Evolutionary conservation across 2,888 invertebrate species (phyloP), one percentile per base, ranked within the genome.

Genomic region (Spatulosminthurus flaviceps): DNA sequence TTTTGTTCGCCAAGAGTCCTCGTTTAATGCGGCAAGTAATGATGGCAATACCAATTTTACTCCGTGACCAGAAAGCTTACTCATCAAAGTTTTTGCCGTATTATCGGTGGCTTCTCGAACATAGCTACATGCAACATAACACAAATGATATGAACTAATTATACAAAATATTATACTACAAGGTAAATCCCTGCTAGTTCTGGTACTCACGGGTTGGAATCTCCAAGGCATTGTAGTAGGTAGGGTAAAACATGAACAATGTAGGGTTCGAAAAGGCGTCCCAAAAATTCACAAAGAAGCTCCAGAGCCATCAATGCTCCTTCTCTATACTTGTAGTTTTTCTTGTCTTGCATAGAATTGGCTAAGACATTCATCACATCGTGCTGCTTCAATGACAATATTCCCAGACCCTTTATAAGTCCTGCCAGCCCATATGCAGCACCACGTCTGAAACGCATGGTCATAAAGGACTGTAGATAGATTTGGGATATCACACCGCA

Each of bases 1-100:
- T 89, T 98, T 98, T 0, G 99, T 99, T 86, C 99, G 90, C 99
- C 99, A 99, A 21, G 97, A 97, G 89, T 99, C 98, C 88, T 98
- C 96, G 87, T 98, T 95, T 78, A 99, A 89, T 42, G 97, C 98
- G 85, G 93, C 93, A 81, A 99, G 89, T 82, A 99, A 90, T 81
- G 96, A 93, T 0, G 99, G 99, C 85, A 99, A 90, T 79, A 99
- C 96, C 64, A 99, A 90, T 89, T 98, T 99, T 66, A 98, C 98
- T 82, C 99, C 99, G 89, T 98, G 98, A 81, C 95, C 96, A 79
- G 95, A 96, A 80, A 99, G 90, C 88, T 96, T 95, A 86, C 94
- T 94, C 91, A 91, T 91, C 84, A 99, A 96, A 77, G 97, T 95
- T 88, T 94, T 93, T 51, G 98, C 95, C 76, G 97, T 96, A 87